phyloP scores from a whole-genome alignment of 2,113 vertebrate genomes.

The Rhinopomastus cyanomelas region DNA sequence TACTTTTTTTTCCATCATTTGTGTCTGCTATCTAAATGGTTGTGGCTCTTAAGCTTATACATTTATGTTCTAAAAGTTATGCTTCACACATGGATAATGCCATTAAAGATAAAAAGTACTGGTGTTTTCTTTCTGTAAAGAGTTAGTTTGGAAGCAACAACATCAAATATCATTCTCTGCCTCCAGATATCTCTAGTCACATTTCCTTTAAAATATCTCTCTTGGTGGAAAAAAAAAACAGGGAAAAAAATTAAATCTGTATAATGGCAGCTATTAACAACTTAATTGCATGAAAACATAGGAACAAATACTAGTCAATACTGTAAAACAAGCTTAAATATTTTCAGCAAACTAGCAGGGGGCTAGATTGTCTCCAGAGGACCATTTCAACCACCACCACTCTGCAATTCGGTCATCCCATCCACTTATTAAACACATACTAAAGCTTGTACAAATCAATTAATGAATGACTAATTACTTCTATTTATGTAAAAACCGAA shows the following conservation, averaged over 20 bases:
- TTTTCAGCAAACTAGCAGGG: background rate
- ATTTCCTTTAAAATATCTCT: background rate
- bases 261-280: background rate
- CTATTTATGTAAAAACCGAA: background rate
- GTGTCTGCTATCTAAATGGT: accelerated
- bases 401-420: background rate
- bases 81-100: background rate
- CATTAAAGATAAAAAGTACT: background rate
- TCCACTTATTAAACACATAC: background rate
- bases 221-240: accelerated
- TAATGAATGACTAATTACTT: background rate
- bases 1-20: background rate
- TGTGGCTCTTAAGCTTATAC: background rate
- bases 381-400: no score
- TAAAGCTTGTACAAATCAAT: background rate
- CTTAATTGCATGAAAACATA: background rate
- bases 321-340: background rate
- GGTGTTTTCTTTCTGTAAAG: background rate
- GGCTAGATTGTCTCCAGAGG: no score
- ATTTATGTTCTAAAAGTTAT: background rate
- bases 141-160: background rate
- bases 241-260: background rate
- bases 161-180: background rate
- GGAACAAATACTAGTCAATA: background rate
- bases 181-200: background rate